A percentile compares a stretch with the other conserved stretches of the same genome.
Evolutionary conservation across 1,140 invertebrate species (phyloP).

Genomic region (Pomacea maculata): DNA sequence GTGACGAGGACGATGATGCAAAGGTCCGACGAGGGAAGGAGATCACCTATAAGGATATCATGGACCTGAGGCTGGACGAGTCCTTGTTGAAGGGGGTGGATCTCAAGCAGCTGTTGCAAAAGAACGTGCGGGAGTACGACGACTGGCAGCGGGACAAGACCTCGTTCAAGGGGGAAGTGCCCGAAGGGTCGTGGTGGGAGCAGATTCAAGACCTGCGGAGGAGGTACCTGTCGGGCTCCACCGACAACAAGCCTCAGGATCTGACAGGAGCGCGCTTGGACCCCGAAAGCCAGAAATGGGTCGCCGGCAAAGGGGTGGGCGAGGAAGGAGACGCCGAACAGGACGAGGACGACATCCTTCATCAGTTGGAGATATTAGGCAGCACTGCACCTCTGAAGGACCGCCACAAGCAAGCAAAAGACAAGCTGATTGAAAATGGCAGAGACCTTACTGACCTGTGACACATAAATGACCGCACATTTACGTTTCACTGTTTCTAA

Average conservation of each 20-base stretch:
- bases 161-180: neutral
- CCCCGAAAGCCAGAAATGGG: constrained; percentile 5
- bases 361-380: constrained; percentile 12
- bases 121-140: constrained; percentile 17
- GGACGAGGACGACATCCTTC: constrained; percentile 8
- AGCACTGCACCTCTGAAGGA: constrained; percentile 10
- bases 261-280: constrained; percentile 10
- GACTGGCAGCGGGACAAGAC: constrained; percentile 17
- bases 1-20: neutral
- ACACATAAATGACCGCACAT: neutral
- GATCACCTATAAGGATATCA: constrained; percentile 22
- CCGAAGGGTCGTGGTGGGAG: constrained; percentile 15
- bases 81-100: neutral
- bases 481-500: too few species aligned
- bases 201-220: constrained; percentile 13
- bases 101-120: constrained; percentile 7
- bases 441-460: constrained; percentile 14
- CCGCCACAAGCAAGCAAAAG: constrained; percentile 9
- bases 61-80: constrained; percentile 18
- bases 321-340: neutral
- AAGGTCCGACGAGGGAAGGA: constrained; percentile 6
- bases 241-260: constrained; percentile 10
- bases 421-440: neutral
- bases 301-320: neutral
- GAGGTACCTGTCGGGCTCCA: constrained; percentile 1